Base-by-base conservation (phyloP, 2,888 invertebrate genomes). In the Amblyteles armatorius region DNA sequence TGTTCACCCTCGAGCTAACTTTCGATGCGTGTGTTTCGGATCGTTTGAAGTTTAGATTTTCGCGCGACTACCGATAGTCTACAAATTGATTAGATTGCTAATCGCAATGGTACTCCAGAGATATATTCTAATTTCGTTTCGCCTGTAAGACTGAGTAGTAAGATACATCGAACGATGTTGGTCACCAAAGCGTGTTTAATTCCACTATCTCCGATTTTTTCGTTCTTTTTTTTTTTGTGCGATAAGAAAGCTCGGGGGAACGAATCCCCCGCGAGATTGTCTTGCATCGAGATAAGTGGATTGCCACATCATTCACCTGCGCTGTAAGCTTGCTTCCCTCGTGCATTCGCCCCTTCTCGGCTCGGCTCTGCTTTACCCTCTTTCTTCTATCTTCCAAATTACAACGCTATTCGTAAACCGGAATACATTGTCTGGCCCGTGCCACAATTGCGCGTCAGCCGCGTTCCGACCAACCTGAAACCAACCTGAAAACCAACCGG, bases 271-370 rank as follows among this genome's bases (percentile, higher is more conserved):
- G 68, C 22, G 48, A 72, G 57, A 83, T 78, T 83, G 67, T 78
- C 78, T 78, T 50, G 48, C 57, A 78, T 78, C 72, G 73, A 65
- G 82, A 78, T 82, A 82, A 82, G 82, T 68, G 78, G 78, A 78
- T 82, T 78, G 82, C 82, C 72, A 68, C 82, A 73, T 82, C 60
- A 82, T 78, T 82, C 78, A 79, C 82, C 48, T 78, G 68, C 60
- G 68, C 36, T 13, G 57, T 57, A 82, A 78, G 44, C 60, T 68
- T 68, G 63, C 67, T 63, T 33, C 33, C 29, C 16, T 29, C 16
- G 16, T 26, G 26, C 29, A 11, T 29, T 60, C 29, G 5, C 26
- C 26, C 26, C 26, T 60, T 1, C 29, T 13, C 16, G 22, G 63
- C 44, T 72, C 63, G 13, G n/a, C 22, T 65, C 50, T 55, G 29